Evolutionary conservation across 2,113 vertebrate species (phyloP), one percentile per base, ranked within the genome.

Genomic region (Hippocampus barbouri): DNA sequence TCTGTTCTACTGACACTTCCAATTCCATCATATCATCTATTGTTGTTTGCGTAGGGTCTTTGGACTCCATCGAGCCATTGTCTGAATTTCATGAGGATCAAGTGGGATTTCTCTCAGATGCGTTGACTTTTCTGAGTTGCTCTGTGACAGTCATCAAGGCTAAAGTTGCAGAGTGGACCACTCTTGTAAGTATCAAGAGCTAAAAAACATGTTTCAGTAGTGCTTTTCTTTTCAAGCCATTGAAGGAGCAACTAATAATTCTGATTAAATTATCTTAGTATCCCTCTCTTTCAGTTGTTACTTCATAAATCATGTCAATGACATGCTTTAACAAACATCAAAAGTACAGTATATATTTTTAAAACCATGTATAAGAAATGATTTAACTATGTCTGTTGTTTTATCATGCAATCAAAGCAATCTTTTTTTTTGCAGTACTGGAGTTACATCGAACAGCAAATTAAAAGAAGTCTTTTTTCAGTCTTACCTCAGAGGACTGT

Each of bases 161-260:
- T 25, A 82, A 86, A 79, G 16, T 91, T 43, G 65, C 57, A 18
- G 77, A 86, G 20, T 88, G 93, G 70, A 81, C 79, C 53, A 67
- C 76, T 65, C 79, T 51, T 91, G 96, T 98, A 85, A 96, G 96
- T 93, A 54, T 11, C 43, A 68, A 40, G 30, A 38, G 34, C 34
- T 53, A 67, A 11, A 56, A 30, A 11, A 30, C 10, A n/a, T 15
- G 10, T 23, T 65, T 62, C 4, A 2, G 45, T n/a, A 16, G 20
- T 43, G 16, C 12, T 20, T 59, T 40, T 20, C 1, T 15, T 53
- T 77, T 72, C 18, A 54, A n/a, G 47, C 47, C 15, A 15, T 16
- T 49, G 15, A 49, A 60, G 20, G 30, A 68, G 27, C 23, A 21
- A 67, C 1, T 21, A 6, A 14, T 14, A 11, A 64, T 64, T 49